These are phyloP conservation scores for Strigamia maritima DNA, from an alignment of 2,888 invertebrate genomes.

Conservation along the genomic window DNA sequence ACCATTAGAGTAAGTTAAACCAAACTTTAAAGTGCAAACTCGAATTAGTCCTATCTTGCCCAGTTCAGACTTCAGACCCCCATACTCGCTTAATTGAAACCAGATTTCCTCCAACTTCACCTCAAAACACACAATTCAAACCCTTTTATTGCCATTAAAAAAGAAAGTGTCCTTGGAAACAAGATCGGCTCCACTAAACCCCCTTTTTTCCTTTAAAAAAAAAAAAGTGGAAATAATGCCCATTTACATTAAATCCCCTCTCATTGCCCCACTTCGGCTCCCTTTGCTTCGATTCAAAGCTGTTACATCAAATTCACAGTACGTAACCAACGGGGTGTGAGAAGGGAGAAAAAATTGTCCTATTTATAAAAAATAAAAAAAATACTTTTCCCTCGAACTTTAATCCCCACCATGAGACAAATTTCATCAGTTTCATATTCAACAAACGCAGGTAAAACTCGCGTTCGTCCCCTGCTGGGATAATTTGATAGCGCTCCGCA, in stretches of 20 bases:
- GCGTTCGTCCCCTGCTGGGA: slow-evolving; percentile 1
- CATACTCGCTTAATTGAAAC: neutral
- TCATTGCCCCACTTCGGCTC: neutral
- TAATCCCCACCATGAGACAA: neutral
- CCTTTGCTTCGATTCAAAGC: neutral
- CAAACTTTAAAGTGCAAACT: neutral
- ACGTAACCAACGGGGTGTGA: slow-evolving; percentile 13
- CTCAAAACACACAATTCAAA: neutral
- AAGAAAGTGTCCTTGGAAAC: slow-evolving; percentile 16
- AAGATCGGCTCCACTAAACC: neutral
- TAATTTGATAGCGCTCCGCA: slow-evolving; percentile 10
- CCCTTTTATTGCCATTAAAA: neutral
- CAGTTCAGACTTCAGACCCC: neutral
- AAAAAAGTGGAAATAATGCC: neutral
- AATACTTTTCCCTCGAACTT: neutral
- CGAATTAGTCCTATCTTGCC: neutral
- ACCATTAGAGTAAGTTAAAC: neutral
- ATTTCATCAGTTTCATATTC: slow-evolving; percentile 19
- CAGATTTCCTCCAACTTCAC: neutral
- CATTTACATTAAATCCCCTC: neutral
- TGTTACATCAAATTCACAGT: slow-evolving; percentile 15
- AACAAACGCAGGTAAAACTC: slow-evolving; percentile 7
- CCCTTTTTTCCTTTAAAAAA: neutral
- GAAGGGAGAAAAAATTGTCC: neutral
- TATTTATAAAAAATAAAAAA: neutral